phyloP scores from a whole-genome alignment of 2,888 invertebrate genomes.

The Mesopsocus fuscifrons region DNA sequence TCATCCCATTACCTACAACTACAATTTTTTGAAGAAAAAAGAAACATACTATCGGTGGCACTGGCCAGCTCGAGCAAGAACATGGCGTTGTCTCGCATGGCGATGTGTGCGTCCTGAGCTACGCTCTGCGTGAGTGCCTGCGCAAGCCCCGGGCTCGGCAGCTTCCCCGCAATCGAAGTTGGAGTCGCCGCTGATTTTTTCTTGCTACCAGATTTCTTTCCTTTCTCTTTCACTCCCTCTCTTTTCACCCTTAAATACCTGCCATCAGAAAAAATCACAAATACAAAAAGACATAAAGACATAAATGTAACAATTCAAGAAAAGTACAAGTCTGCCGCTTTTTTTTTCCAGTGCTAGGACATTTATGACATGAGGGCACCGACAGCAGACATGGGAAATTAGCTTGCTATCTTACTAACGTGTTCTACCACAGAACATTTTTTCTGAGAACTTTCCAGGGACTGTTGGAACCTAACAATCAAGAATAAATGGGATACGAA shows the following conservation, averaged over 20 bases:
- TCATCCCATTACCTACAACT: too few species aligned
- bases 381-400: too few species aligned
- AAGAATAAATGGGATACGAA: too few species aligned
- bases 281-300: background rate
- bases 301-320: too few species aligned
- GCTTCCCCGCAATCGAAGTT: slow-evolving; percentile 4
- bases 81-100: slow-evolving; percentile 85
- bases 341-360: too few species aligned
- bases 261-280: slow-evolving; percentile 3
- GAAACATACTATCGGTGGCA: slow-evolving; percentile 33
- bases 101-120: slow-evolving; percentile 29
- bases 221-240: slow-evolving; percentile 14
- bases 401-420: too few species aligned
- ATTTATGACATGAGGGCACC: too few species aligned
- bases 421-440: too few species aligned
- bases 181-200: slow-evolving; percentile 14
- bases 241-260: slow-evolving; percentile 20
- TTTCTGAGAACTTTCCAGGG: too few species aligned
- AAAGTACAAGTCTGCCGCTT: too few species aligned
- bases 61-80: slow-evolving; percentile 81
- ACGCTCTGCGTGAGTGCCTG: background rate
- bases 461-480: too few species aligned
- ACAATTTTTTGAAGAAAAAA: background rate
- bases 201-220: slow-evolving; percentile 16
- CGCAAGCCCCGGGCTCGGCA: background rate